Percentiles rank a stretch among this genome's conserved stretches.
Evolutionary conservation across 1,140 invertebrate genomes (phyloP).

Genomic region (Calliphora vicina): DNA sequence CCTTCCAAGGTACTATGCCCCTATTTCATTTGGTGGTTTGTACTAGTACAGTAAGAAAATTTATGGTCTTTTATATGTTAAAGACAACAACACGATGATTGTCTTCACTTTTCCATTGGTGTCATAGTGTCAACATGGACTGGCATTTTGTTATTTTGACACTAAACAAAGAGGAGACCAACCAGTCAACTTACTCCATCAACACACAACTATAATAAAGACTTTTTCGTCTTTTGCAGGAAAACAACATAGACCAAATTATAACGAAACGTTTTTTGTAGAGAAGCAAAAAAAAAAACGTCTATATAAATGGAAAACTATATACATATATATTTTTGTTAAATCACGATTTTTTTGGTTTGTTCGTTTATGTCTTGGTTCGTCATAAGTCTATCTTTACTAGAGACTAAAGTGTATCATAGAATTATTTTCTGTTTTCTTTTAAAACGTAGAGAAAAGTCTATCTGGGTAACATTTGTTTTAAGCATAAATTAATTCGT

Average conservation of each 20-base stretch:
- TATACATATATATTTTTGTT: background rate
- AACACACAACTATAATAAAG: background rate
- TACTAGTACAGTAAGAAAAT: background rate
- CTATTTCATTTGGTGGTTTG: background rate
- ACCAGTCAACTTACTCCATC: background rate
- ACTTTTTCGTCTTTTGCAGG: background rate
- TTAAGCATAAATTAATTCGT: background rate
- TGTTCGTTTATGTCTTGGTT: background rate
- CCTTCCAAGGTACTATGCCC: background rate
- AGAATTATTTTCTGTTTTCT: background rate
- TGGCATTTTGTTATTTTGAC: slow-evolving; percentile 7
- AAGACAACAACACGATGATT: background rate
- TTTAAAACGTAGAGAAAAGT: no score
- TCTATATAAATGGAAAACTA: no score
- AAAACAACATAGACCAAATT: background rate
- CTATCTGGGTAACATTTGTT: background rate
- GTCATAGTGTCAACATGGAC: slow-evolving; percentile 12
- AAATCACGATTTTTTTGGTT: background rate
- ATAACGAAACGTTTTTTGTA: background rate
- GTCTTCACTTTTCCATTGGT: background rate
- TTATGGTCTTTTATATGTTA: background rate
- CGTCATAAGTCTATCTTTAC: background rate
- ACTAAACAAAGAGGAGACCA: slow-evolving; percentile 3
- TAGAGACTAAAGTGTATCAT: no score
- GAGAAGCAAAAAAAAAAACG: background rate